phyloP scores from a whole-genome alignment of 2,113 vertebrate species.

The Nesoenas mayeri region DNA sequence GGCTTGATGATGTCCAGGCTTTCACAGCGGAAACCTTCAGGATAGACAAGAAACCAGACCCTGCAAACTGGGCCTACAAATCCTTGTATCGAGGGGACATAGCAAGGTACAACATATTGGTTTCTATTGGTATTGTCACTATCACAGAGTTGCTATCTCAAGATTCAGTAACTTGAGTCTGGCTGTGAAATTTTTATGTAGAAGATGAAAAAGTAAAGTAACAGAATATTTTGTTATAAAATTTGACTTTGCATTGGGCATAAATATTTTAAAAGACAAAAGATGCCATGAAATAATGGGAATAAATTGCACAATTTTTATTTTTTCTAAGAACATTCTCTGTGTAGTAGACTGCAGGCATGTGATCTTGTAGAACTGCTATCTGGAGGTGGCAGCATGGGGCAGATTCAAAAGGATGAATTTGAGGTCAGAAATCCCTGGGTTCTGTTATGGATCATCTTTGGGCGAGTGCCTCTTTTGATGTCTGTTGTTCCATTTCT shows the following conservation, averaged over 20 bases:
- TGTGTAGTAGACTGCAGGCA: not conserved
- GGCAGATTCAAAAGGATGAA: not conserved
- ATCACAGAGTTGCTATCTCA: not conserved
- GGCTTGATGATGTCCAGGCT: slow-evolving; percentile 88
- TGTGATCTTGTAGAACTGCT: not conserved
- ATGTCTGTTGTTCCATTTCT: not conserved
- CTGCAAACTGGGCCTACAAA: slow-evolving; percentile 94
- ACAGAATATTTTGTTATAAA: not conserved
- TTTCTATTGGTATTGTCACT: not conserved
- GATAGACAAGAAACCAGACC: slow-evolving; percentile 87
- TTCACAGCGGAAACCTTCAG: slow-evolving; percentile 78
- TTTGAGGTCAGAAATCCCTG: not conserved
- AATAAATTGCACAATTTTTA: not conserved
- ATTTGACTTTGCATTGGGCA: not conserved
- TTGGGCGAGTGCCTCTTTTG: not conserved
- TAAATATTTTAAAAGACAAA: not conserved
- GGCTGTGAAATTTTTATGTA: not conserved
- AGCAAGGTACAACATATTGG: slow-evolving; percentile 76
- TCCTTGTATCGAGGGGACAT: slow-evolving; percentile 92
- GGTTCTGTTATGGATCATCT: not conserved
- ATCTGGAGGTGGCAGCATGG: not conserved
- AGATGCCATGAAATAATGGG: not conserved
- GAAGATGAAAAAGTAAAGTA: not conserved
- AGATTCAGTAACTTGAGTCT: not conserved
- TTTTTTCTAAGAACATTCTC: not conserved